Percentiles rank a stretch among this genome's conserved stretches.
These are phyloP conservation scores for Martes martes DNA, from an alignment of 2,113 vertebrate genomes.

Conservation along the genomic window DNA sequence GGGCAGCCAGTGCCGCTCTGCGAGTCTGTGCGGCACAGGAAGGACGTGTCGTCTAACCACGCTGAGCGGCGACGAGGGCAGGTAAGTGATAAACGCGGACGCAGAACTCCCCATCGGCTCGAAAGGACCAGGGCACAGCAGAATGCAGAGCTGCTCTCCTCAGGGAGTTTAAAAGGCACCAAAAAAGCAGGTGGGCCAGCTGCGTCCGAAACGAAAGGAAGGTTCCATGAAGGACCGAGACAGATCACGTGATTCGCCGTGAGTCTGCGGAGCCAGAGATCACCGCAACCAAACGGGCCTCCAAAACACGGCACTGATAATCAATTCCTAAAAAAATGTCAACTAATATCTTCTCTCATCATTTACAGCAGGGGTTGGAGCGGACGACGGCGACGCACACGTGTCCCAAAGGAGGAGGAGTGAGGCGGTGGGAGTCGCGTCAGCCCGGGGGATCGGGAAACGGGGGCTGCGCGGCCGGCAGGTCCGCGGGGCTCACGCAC, in stretches of 20 bases:
- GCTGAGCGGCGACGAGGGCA: neutral
- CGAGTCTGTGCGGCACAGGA: too few species aligned
- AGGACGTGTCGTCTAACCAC: neutral
- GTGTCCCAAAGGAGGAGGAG: neutral
- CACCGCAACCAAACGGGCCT: constrained; percentile 9
- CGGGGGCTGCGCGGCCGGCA: rapidly evolving
- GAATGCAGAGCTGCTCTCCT: neutral
- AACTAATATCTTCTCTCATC: constrained; percentile 35
- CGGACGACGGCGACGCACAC: neutral
- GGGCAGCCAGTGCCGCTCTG: constrained; percentile 13
- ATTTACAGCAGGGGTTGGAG: neutral
- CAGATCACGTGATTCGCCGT: neutral
- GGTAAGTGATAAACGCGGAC: neutral
- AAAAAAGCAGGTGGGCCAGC: neutral
- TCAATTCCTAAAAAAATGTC: constrained; percentile 45
- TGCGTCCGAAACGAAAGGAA: neutral
- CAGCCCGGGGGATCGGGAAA: neutral
- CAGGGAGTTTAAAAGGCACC: neutral
- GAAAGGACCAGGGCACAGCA: neutral
- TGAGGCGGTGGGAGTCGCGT: neutral
- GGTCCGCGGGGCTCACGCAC: rapidly evolving
- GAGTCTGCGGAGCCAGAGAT: neutral
- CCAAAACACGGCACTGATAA: neutral
- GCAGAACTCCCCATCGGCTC: neutral
- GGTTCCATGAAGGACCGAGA: neutral